A percentile compares a stretch with the other conserved stretches of the same genome.
Conservation (phyloP, 1,140 invertebrate species). For the Theocolax elegans region DNA sequence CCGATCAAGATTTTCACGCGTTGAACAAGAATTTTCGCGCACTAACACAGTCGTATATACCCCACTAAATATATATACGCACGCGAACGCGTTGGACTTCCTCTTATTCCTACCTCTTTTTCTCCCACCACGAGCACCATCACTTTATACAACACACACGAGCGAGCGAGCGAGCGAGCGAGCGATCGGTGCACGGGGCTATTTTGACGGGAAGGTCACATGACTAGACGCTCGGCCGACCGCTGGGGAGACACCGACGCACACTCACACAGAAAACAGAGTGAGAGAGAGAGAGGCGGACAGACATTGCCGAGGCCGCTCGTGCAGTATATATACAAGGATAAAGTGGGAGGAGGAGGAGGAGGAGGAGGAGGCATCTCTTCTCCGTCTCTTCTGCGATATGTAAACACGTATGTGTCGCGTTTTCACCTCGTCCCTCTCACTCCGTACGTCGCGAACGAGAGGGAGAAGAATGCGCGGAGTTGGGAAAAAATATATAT, state of each 20-base stretch:
- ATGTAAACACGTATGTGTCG: not conserved
- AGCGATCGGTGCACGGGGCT: slow-evolving; percentile 63
- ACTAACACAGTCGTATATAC: too few relatives aligned
- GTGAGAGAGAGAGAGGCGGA: not conserved
- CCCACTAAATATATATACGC: not conserved
- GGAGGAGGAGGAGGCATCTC: too few relatives aligned
- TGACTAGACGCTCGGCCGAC: slow-evolving; percentile 64
- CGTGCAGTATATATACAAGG: too few relatives aligned
- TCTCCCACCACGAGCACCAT: too few relatives aligned
- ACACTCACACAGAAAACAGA: not conserved
- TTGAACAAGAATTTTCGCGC: too few relatives aligned
- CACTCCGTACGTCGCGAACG: too few relatives aligned
- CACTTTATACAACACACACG: too few relatives aligned
- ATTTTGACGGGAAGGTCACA: slow-evolving; percentile 82
- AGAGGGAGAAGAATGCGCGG: too few relatives aligned
- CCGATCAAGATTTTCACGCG: too few relatives aligned
- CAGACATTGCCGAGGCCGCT: too few relatives aligned
- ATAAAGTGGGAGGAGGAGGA: too few relatives aligned
- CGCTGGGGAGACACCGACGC: slow-evolving; percentile 44
- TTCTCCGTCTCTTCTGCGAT: slow-evolving; percentile 26
- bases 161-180: slow-evolving; percentile 36
- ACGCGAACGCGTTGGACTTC: not conserved
- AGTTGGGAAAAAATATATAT: too few relatives aligned
- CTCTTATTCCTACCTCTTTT: slow-evolving; percentile 17
- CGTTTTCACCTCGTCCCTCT: not conserved